Conservation (phyloP, 2,888 invertebrate species). For the Arrhopalites spinosus region DNA sequence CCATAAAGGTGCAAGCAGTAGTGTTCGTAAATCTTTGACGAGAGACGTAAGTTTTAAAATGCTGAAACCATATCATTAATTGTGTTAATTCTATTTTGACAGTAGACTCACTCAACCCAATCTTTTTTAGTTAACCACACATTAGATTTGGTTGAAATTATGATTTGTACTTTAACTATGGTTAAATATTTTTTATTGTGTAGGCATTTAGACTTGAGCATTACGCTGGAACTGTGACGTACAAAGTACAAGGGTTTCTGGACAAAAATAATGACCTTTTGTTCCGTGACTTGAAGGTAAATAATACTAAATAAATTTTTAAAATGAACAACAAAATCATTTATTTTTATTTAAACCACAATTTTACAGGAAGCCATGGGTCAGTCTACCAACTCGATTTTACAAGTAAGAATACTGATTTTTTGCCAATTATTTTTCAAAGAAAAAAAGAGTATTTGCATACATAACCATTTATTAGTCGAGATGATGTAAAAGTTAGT, state of each 20-base stretch:
- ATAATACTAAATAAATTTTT: no score
- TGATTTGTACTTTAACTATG: not conserved
- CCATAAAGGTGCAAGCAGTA: constrained; percentile 75
- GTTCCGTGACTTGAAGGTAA: constrained; percentile 84
- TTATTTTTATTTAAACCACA: no score
- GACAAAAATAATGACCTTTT: constrained; percentile 93
- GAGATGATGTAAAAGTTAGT: no score
- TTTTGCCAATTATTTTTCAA: no score
- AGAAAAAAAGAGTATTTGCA: no score
- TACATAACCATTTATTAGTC: no score
- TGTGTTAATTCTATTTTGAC: no score
- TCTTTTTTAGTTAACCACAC: no score
- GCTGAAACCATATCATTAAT: not conserved
- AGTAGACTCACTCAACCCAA: no score
- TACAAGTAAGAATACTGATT: constrained; percentile 61
- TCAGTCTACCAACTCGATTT: constrained; percentile 69
- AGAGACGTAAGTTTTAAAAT: constrained; percentile 68
- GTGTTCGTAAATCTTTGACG: constrained; percentile 78
- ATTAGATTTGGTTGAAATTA: not conserved
- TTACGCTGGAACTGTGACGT: constrained; percentile 92
- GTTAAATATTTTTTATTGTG: constrained; percentile 50
- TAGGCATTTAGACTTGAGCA: constrained; percentile 88
- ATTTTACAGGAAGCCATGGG: constrained; percentile 86
- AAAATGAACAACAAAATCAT: no score
- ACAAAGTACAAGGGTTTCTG: constrained; percentile 79